A percentile compares a stretch with the other conserved stretches of the same genome.
These are phyloP conservation scores for Helleia helle DNA, from an alignment of 2,888 invertebrate species.

Conservation along the genomic window DNA sequence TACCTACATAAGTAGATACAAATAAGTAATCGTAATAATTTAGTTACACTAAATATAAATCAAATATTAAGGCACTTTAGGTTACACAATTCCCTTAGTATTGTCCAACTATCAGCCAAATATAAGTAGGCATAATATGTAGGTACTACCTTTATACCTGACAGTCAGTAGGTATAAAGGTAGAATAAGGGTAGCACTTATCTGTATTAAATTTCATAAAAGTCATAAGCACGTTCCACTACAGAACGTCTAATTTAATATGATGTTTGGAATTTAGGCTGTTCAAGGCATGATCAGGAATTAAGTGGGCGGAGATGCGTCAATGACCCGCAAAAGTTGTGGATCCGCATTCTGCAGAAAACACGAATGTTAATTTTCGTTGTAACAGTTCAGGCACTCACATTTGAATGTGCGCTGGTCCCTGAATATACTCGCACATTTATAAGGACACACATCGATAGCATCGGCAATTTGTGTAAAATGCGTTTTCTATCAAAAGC, in stretches of 20 bases:
- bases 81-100: too few relatives aligned
- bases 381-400: background rate
- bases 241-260: too few relatives aligned
- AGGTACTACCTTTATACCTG: too few relatives aligned
- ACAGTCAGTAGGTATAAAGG: too few relatives aligned
- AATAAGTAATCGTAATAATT: too few relatives aligned
- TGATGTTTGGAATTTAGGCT: conserved; percentile 21
- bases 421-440: background rate
- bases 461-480: conserved; percentile 38
- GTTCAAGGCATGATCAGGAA: conserved; percentile 38
- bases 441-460: background rate
- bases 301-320: conserved; percentile 64
- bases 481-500: conserved; percentile 57
- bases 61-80: too few relatives aligned
- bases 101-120: too few relatives aligned
- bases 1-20: too few relatives aligned
- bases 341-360: conserved; percentile 55
- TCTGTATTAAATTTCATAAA: too few relatives aligned
- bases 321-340: conserved; percentile 70
- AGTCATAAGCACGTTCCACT: conserved; percentile 34
- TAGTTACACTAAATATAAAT: too few relatives aligned
- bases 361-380: conserved; percentile 17
- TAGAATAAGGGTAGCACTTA: too few relatives aligned
- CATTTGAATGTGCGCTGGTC: background rate
- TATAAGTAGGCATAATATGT: too few relatives aligned